phyloP scores from a whole-genome alignment of 2,797 vertebrate species.

The Danio tinwini region DNA sequence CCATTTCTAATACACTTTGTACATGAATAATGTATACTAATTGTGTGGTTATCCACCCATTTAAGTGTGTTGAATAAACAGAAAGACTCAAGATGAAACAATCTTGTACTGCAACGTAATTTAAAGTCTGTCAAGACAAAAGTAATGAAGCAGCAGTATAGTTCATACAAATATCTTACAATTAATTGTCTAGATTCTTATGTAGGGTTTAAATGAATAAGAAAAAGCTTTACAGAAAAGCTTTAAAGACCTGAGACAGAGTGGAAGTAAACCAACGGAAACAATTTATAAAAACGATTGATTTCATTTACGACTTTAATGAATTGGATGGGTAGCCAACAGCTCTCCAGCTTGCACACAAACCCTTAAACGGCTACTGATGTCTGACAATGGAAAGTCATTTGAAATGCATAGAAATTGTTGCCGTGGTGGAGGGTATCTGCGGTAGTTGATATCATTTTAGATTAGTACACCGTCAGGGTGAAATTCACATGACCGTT shows the following conservation, averaged over 20 bases:
- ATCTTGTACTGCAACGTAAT: background rate
- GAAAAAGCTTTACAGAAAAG: background rate
- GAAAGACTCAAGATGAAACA: too few relatives aligned
- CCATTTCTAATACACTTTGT: background rate
- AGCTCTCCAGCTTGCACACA: constrained; percentile 20
- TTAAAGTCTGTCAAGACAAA: background rate
- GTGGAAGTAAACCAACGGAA: background rate
- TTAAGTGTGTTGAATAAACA: background rate
- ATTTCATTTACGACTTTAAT: constrained; percentile 42
- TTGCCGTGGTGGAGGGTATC: constrained; percentile 38
- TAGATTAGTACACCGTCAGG: constrained; percentile 59
- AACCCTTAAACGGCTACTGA: constrained; percentile 35
- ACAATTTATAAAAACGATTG: background rate
- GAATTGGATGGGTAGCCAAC: constrained; percentile 25
- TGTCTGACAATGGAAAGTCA: constrained; percentile 49
- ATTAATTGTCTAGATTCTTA: background rate
- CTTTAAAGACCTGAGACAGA: background rate
- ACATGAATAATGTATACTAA: background rate
- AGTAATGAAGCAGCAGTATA: background rate
- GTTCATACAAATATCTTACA: constrained; percentile 9
- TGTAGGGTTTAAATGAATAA: background rate
- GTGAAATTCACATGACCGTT: constrained; percentile 52
- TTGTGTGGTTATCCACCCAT: background rate
- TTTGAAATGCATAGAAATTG: constrained; percentile 56
- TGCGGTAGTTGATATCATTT: constrained; percentile 47